A percentile compares a stretch with the other conserved stretches of the same genome.
These are phyloP conservation scores for Lochmaea crataegi DNA, from an alignment of 2,888 invertebrate genomes.

Conservation along the genomic window DNA sequence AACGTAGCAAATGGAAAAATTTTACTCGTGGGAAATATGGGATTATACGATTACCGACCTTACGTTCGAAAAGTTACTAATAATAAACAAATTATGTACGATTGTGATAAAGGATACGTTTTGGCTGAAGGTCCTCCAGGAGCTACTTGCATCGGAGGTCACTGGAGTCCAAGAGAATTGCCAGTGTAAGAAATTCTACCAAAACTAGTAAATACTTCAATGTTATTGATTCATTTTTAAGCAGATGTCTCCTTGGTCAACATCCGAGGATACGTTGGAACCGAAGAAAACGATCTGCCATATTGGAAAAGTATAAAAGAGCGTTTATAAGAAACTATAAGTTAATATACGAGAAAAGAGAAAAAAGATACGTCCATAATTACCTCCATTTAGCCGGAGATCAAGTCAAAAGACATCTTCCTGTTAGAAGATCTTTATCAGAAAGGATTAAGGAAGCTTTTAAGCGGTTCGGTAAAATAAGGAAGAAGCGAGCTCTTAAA, in stretches of 20 bases:
- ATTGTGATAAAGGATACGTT: conserved; percentile 92
- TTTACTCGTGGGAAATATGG: conserved; percentile 93
- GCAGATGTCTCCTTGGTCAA: conserved; percentile 83
- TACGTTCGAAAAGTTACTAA: conserved; percentile 92
- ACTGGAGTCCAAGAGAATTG: conserved; percentile 90
- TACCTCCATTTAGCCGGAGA: conserved; percentile 51
- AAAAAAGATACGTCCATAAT: conserved; percentile 60
- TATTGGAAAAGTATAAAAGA: conserved; percentile 60
- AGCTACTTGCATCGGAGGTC: conserved; percentile 94
- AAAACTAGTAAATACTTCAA: background rate
- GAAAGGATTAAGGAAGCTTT: conserved; percentile 31
- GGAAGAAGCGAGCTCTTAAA: conserved; percentile 55
- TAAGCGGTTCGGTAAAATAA: conserved; percentile 12
- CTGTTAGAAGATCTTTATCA: conserved; percentile 24
- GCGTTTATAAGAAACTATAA: conserved; percentile 56
- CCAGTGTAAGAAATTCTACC: conserved; percentile 71
- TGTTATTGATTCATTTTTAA: conserved; percentile 33
- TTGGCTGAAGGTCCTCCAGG: conserved; percentile 89
- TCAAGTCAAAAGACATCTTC: background rate
- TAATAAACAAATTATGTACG: conserved; percentile 96
- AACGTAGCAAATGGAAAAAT: conserved; percentile 91
- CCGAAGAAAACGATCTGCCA: conserved; percentile 72
- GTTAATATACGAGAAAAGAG: conserved; percentile 49
- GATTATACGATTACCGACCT: conserved; percentile 92
- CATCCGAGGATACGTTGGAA: conserved; percentile 90